Base-by-base conservation (phyloP, 2,888 invertebrate species). In the Rhagonycha lutea region DNA sequence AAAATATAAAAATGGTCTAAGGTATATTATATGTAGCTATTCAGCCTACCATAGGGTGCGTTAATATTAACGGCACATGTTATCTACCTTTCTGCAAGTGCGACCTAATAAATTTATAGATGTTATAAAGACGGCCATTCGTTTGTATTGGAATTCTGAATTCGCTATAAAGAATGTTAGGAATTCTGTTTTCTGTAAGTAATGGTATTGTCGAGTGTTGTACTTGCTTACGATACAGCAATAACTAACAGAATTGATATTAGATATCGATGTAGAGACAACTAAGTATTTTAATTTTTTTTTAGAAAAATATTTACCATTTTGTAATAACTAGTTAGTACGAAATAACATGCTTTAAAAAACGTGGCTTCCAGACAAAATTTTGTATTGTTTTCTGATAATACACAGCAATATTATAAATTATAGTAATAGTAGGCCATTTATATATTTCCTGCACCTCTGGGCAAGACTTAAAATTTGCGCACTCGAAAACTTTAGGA, bases 101-200 rank as follows among this genome's bases (percentile, higher is more conserved):
- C 70, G 63, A 76, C 62, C 47, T 47, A 47, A 47, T 47, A 68
- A 47, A 71, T 75, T 75, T 75, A 72, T 71, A 67, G 72, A 75
- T 72, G 75, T 69, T 72, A 75, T 72, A 75, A 69, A 69, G 72
- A 72, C 72, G 72, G 69, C 75, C 74, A 77, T 72, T 77, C 67
- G 72, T 72, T 73, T 78, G 47, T 75, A 80, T 78, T 76, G 80
- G 81, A 81, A 82, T 82, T 80, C 79, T 75, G 75, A 80, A 81
- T 80, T 78, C 78, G 70, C 75, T 67, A 83, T 80, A 79, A 83
- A 83, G 85, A 84, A 86, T 84, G 85, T 82, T 80, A 81, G 80
- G 85, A 86, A 86, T 86, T 84, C 84, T 85, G 86, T 86, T 85
- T 84, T 84, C 84, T 80, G 85, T 86, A 84, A 86, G 86, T 86